Evolutionary conservation across 2,113 vertebrate species (phyloP), one percentile per base, ranked within the genome.

Genomic region (Hippocampus barbouri): DNA sequence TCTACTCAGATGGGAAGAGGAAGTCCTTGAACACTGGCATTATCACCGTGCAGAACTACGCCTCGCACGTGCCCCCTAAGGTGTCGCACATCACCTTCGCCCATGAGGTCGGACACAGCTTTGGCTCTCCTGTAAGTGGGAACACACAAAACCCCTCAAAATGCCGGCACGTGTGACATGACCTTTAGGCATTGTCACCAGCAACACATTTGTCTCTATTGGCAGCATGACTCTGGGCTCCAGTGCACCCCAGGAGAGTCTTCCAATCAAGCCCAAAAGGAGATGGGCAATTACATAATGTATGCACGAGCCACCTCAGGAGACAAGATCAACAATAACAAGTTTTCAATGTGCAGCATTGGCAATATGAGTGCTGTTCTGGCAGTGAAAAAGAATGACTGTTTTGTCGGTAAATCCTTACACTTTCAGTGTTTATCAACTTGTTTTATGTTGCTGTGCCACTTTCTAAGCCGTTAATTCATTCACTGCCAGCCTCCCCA

Each of bases 61-160:
- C 93, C n/a, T 95, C 96, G 77, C 97, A 99, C 6, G 96, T 99
- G 5, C 97, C 97, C 53, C 95, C 96, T 53, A 99, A 98, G 79
- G 97, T 99, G 68, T 98, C 97, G 74, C 97, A 99, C 82, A 98
- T 99, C 74, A 99, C 97, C 73, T 98, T 99, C 79, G 97, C 97
- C 75, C 97, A 99, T 78, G 97, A 99, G 85, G 94, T 99, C 63
- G 97, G 97, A 61, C 97, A 99, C 92, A 99, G 98, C 89, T 98
- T 99, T 86, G 97, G 97, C 69, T 99, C 97, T 34, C 96, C 96
- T 79, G 97, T 99, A 91, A 96, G 96, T 94, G 83, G 79, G 41
- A 1, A 30, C n/a, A 23, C 41, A 66, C 5, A 47, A 66, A 25
- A 6, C 34, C 43, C 5, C 23, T 18, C 4, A 18, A 23, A 0